These are phyloP conservation scores for Paratilapia polleni DNA, from an alignment of 2,113 vertebrate genomes.

Conservation along the genomic window DNA sequence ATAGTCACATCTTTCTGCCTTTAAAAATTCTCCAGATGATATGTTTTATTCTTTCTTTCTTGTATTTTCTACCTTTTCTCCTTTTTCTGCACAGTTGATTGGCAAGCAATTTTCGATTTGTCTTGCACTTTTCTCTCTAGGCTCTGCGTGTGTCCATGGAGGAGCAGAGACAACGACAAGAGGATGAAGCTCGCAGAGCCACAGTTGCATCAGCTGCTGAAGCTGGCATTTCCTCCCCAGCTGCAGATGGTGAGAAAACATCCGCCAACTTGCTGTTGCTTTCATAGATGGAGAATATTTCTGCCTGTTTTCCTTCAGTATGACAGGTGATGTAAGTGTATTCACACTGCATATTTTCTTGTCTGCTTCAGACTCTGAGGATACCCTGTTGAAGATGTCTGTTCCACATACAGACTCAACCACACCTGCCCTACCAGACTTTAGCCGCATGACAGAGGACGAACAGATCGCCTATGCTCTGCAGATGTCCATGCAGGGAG, in stretches of 20 bases:
- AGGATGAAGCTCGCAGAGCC: constrained; percentile 91
- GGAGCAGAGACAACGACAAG: constrained; percentile 94
- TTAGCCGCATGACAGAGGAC: constrained; percentile 96
- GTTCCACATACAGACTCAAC: constrained; percentile 87
- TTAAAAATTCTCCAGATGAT: neutral
- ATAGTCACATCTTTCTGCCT: neutral
- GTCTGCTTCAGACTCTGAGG: constrained; percentile 86
- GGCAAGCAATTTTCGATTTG: neutral
- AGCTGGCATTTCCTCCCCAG: constrained; percentile 82
- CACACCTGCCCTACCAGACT: constrained; percentile 88
- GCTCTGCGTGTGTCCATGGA: constrained; percentile 97
- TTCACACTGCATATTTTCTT: neutral
- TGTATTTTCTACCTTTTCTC: neutral
- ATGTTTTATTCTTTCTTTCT: neutral
- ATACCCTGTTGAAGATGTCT: constrained; percentile 93
- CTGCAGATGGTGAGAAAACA: constrained; percentile 82
- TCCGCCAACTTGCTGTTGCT: neutral
- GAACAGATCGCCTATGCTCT: constrained; percentile 98
- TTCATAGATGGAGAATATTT: neutral
- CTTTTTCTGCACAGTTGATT: neutral
- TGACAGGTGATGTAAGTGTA: neutral
- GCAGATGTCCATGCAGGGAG: constrained; percentile 92
- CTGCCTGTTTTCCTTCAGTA: neutral
- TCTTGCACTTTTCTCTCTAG: constrained; percentile 61
- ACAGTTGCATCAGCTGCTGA: constrained; percentile 89